Evolutionary conservation across 2,113 vertebrate species (phyloP), one percentile per base, ranked within the genome.

Genomic region (Chionomys nivalis): DNA sequence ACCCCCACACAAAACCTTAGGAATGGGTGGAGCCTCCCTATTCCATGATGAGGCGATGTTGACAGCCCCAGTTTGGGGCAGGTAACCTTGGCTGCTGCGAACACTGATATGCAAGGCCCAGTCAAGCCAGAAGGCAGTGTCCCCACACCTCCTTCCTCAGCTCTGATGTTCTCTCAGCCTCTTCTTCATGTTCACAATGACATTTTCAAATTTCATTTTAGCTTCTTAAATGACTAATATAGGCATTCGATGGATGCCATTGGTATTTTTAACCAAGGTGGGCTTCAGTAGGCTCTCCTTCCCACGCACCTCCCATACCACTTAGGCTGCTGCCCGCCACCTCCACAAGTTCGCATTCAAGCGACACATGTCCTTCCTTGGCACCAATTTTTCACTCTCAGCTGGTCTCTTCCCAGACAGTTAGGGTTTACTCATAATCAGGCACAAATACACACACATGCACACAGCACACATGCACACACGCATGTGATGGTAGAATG

Each of bases 11-110:
- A 31, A 65, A 42, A 44, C n/a, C 3, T 31, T 31, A 63, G 81
- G n/a, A 2, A 28, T 42, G 58, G 39, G 81, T 0, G 58, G 58
- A 14, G 39, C 7, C 36, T 85, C 5, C 19, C 12, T 0, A 0
- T 17, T 23, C 44, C 21, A 23, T 4, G 65, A 70, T 10, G 17
- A 23, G 42, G 23, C 24, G 55, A 3, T 33, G 82, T 33, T 23
- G 42, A 23, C 63, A 66, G 8, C 14, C 13, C 14, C 76, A 49
- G 13, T 78, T 28, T 31, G 33, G 13, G 1, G 16, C 47, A 79
- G 77, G 77, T 36, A 49, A 8, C 17, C 14, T 52, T 42, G 44
- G 17, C 42, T 47, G 24, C n/a, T 21, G 42, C 28, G 33, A 87
- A 44, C 11, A 0, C 31, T 47, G 6, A 36, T 39, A 31, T 36